Evolutionary conservation across 2,888 invertebrate species (phyloP), one percentile per base, ranked within the genome.

Genomic region (Catocala nupta): DNA sequence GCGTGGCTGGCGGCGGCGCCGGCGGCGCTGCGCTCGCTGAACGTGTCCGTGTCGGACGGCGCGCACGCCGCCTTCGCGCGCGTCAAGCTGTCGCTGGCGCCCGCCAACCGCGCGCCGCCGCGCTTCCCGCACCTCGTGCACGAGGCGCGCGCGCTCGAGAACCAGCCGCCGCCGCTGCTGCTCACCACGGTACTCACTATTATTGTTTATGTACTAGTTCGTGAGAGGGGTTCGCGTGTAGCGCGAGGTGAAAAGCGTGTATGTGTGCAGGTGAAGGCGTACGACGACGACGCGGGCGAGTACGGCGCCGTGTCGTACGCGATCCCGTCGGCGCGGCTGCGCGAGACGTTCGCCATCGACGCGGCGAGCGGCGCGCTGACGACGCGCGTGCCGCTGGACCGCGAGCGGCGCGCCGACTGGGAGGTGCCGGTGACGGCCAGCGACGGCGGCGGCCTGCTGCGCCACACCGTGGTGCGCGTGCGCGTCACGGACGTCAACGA

Each of bases 41-140:
- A 99, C 93, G 96, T 99, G 42, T 99, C 99, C 1, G 99, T 98
- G 45, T 98, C 98, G 59, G 99, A 99, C 93, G 99, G 99, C 42
- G 98, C 99, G 44, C 99, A 98, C 92, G 98, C 98, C 7, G 97
- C 96, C 72, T 99, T 97, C 90, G 96, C 98, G 0, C 94, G 97
- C 71, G 95, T 98, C 12, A 97, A 97, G 92, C 96, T 98, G 54
- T 95, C 97, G 80, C 95, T 97, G 68, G 92, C 97, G 63, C 96
- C 98, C 8, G 96, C 97, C 67, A 99, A 99, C 93, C 82, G 95
- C 95, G 73, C 95, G 96, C 86, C 97, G 75, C 99, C 99, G 9
- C 95, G 95, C 68, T 99, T 99, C 89, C 95, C 96, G 12, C 96
- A 97, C 83, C 93, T 96, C 1, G 94, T 97, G 64, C 96, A 98